A percentile compares a stretch with the other conserved stretches of the same genome.
These are phyloP conservation scores for Drosophila serrata DNA, from an alignment of 1,140 invertebrate genomes.

Conservation along the genomic window DNA sequence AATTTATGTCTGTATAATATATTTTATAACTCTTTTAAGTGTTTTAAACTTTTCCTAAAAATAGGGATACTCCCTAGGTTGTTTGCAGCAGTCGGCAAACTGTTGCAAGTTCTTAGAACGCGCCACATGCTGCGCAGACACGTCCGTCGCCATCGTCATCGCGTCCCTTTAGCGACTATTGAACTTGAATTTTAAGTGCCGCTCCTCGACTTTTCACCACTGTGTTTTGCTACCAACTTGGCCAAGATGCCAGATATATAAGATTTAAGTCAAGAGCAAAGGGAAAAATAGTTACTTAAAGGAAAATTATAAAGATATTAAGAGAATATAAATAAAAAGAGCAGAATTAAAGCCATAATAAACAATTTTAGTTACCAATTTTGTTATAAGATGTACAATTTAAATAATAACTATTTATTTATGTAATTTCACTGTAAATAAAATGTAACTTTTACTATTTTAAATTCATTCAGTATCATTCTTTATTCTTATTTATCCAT, in stretches of 20 bases:
- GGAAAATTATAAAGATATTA: slow-evolving; percentile 13
- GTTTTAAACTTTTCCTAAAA: neutral
- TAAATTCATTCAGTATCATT: neutral
- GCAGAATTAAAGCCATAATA: neutral
- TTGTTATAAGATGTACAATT: no score
- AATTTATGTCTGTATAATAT: no score
- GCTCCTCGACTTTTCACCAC: slow-evolving; percentile 24
- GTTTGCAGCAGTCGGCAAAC: slow-evolving; percentile 57
- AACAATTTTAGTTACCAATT: no score
- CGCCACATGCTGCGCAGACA: slow-evolving; percentile 78
- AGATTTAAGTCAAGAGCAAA: neutral
- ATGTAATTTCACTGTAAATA: no score
- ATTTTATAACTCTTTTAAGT: neutral
- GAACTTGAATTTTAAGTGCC: slow-evolving; percentile 81
- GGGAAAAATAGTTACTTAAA: neutral
- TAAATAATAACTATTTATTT: no score
- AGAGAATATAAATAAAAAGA: neutral
- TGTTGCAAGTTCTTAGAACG: slow-evolving; percentile 81
- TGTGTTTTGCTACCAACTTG: slow-evolving; percentile 16
- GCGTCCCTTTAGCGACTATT: slow-evolving; percentile 60
- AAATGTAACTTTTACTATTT: neutral
- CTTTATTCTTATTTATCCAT: neutral
- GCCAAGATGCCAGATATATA: slow-evolving; percentile 29
- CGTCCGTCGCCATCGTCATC: slow-evolving; percentile 57
- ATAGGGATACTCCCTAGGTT: neutral